Base-by-base conservation (phyloP, 92 coral and sea anemone genomes). In the Palythoa grandiflora region DNA sequence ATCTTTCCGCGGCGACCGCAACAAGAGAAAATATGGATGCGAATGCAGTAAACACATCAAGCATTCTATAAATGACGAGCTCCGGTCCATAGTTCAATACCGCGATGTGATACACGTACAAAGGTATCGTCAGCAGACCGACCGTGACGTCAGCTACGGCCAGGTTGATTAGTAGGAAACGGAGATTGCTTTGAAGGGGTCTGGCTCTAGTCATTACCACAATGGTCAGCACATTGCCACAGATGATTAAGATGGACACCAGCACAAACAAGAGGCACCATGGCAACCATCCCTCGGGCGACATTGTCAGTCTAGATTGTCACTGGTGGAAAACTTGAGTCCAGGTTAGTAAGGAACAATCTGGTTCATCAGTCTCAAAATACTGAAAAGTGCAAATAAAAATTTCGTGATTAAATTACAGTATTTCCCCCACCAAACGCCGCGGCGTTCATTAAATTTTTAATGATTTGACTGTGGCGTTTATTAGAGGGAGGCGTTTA, bases 21-120 rank as follows among this genome's bases (percentile, higher is more conserved):
- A 91, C 84, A 50, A 91, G 83, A 13, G 88, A 88, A 50, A 91
- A 91, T 28, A 91, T 91, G 55, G 94, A 91, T 13, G 94, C 90
- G 75, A 50, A 91, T 8, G 90, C 94, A n/a, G 92, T 77, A 3
- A 88, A 90, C 6, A 91, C 90, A 74, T 91, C 94, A 1, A 91
- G 87, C 20, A 88, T 88, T 81, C 73, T 73, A 44, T 38, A 87
- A 16, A 80, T 80, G 85, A 10, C 66, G 20, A 81, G 48, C 44
- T 81, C 75, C 1, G 50, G 60, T 0, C 61, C 75, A 5, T 3
- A n/a, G 2, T 48, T 40, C 5, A 0, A 11, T 19, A 4, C 75
- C 15, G 19, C 86, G 14, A 48, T 40, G 57, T 47, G 75, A 51
- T 81, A 65, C 13, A 81, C n/a, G 40, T 65, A 81, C 11, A 81